Evolutionary conservation across 92 coral and sea anemone species (phyloP).

Genomic region (Actinernus sp.): DNA sequence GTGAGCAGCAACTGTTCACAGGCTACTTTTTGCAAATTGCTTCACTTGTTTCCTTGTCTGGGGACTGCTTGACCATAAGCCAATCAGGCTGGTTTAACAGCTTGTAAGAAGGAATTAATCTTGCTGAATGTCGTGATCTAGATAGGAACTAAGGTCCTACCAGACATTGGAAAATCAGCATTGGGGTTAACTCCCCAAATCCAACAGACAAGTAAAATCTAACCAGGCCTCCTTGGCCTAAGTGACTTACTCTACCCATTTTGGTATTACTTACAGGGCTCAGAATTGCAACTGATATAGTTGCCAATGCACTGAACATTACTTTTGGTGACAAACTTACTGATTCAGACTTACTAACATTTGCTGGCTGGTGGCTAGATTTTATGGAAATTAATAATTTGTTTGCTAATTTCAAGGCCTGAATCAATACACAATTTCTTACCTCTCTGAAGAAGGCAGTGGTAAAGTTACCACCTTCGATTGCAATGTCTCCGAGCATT

Average conservation of each 20-base stretch:
- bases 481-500: slow-evolving; percentile 94
- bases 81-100: not conserved
- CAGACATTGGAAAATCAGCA: slow-evolving; percentile 90
- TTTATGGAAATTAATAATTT: not conserved
- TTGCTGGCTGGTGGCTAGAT: not conserved
- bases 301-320: too few species aligned
- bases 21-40: not conserved
- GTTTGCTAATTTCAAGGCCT: too few species aligned
- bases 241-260: too few species aligned
- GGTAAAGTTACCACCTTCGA: slow-evolving; percentile 98
- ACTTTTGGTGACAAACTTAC: too few species aligned
- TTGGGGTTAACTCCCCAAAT: too few species aligned
- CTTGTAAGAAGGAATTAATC: slow-evolving; percentile 29
- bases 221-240: too few species aligned
- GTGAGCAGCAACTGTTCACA: too few species aligned
- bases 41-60: slow-evolving; percentile 31
- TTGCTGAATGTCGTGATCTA: slow-evolving; percentile 83
- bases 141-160: slow-evolving; percentile 65
- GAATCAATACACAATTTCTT: not conserved
- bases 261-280: too few species aligned
- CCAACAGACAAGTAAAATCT: too few species aligned
- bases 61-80: slow-evolving; percentile 33
- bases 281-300: too few species aligned
- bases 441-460: slow-evolving; percentile 96
- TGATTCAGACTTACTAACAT: too few species aligned